Evolutionary conservation across 35 echinoderm and acorn worm species (phyloP), one percentile per base, ranked within the genome.

Genomic region (Diadema setosum): DNA sequence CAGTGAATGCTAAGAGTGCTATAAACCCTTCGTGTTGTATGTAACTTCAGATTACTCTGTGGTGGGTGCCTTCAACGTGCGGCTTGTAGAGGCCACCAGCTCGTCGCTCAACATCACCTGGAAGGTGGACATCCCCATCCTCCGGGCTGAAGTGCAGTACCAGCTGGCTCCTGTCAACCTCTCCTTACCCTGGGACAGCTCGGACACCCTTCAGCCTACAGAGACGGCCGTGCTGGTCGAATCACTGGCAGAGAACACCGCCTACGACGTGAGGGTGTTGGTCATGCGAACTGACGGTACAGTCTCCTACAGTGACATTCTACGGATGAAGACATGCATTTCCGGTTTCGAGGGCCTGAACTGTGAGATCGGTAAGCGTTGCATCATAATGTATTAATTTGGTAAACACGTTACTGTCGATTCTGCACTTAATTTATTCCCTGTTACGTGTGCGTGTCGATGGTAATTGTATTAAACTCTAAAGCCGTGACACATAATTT

Each of bases 361-460:
- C 56, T 90, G 87, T 63, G 46, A 90, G 48, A 90, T 45, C 46
- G 76, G 87, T 90, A 24, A n/a, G n/a, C n/a, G n/a, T n/a, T n/a
- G n/a, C n/a, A n/a, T n/a, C n/a, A n/a, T n/a, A n/a, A n/a, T n/a
- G n/a, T n/a, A n/a, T n/a, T n/a, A n/a, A n/a, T n/a, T n/a, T n/a
- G n/a, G n/a, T n/a, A n/a, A n/a, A n/a, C n/a, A n/a, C n/a, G n/a
- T n/a, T n/a, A n/a, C n/a, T n/a, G n/a, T n/a, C n/a, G n/a, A n/a
- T n/a, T n/a, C n/a, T n/a, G n/a, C n/a, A n/a, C n/a, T n/a, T n/a
- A n/a, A n/a, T n/a, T n/a, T n/a, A n/a, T n/a, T n/a, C n/a, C n/a
- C n/a, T n/a, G n/a, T n/a, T n/a, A n/a, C n/a, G n/a, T n/a, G n/a
- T n/a, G n/a, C n/a, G n/a, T n/a, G n/a, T n/a, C n/a, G n/a, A n/a